These are phyloP conservation scores for Platerodrilus igneus DNA, from an alignment of 2,888 invertebrate genomes.

Conservation along the genomic window DNA sequence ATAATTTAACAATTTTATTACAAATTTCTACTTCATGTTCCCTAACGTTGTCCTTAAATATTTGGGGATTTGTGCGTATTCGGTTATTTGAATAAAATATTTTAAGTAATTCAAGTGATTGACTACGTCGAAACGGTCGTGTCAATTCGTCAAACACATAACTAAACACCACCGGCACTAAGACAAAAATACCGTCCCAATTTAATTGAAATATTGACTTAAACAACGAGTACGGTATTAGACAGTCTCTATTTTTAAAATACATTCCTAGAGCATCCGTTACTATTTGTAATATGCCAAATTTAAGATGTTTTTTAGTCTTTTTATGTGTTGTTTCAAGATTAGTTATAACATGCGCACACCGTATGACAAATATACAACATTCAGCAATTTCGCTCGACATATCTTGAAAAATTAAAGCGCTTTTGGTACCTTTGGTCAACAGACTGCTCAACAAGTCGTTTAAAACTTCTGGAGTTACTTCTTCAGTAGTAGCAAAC, in stretches of 20 bases:
- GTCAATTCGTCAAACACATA: slow-evolving; percentile 58
- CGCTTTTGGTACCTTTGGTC: slow-evolving; percentile 60
- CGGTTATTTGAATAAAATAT: slow-evolving; percentile 61
- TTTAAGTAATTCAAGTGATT: slow-evolving; percentile 62
- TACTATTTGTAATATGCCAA: slow-evolving; percentile 51
- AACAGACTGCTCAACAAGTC: slow-evolving; percentile 56
- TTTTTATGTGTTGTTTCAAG: slow-evolving; percentile 44
- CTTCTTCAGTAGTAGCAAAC: slow-evolving; percentile 55
- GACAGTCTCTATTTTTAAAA: slow-evolving; percentile 60
- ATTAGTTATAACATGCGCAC: slow-evolving; percentile 53
- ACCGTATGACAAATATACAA: slow-evolving; percentile 60
- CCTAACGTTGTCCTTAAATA: slow-evolving; percentile 36
- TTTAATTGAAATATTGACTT: slow-evolving; percentile 59
- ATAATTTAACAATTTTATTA: slow-evolving; percentile 44
- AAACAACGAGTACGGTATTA: slow-evolving; percentile 62
- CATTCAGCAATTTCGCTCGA: slow-evolving; percentile 61
- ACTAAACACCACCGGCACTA: slow-evolving; percentile 56
- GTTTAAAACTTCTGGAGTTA: slow-evolving; percentile 53
- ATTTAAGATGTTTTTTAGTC: slow-evolving; percentile 39
- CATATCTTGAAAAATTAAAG: slow-evolving; percentile 62
- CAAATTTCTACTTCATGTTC: slow-evolving; percentile 52
- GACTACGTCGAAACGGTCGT: slow-evolving; percentile 62
- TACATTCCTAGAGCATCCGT: slow-evolving; percentile 55
- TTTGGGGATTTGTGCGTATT: slow-evolving; percentile 33
- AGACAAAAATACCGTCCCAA: slow-evolving; percentile 61